Evolutionary conservation across 2,113 vertebrate species (phyloP), one percentile per base, ranked within the genome.

Genomic region (Micromys minutus): DNA sequence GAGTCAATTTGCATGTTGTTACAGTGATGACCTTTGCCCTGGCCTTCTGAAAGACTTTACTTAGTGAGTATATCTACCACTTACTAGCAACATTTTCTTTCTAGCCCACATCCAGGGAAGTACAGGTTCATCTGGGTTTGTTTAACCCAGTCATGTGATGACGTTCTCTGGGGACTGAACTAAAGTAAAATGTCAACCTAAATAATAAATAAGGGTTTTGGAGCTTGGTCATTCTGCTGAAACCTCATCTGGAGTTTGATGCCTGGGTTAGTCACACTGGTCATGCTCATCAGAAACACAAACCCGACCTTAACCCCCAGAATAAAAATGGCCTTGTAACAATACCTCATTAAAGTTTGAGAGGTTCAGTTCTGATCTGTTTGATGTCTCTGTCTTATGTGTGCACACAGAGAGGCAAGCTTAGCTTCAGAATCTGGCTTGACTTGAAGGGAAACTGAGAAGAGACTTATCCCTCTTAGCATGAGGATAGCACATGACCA

Each of bases 321-420:
- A 96, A 92, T 92, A 50, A 86, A 79, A 91, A 72, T 4, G 7
- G 72, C 45, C 45, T 45, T 72, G 87, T 91, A 69, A 79, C 45
- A 52, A 77, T 45, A 83, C 34, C 79, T 93, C 84, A 69, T 90
- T 96, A 76, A 94, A 85, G 79, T 92, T 79, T 59, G 21, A 94
- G 75, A 94, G 81, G 88, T 36, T 59, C 26, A 7, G 67, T 39
- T 89, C 67, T 75, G 57, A 90, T 89, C 0, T 31, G 36, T 13
- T 57, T 94, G 63, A 77, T 57, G 67, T 85, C 50, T 87, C 61
- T 74, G 42, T 24, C 65, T 67, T 83, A 57, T 52, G 13, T 9
- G 24, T 61, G 39, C 36, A 52, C 39, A 77, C 47, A 71, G 36
- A 83, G 6, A 17, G 11, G 29, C 55, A 45, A 26, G 34, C 71